Evolutionary conservation across 2,888 invertebrate genomes (phyloP).

Genomic region (Mesochorus sp.): DNA sequence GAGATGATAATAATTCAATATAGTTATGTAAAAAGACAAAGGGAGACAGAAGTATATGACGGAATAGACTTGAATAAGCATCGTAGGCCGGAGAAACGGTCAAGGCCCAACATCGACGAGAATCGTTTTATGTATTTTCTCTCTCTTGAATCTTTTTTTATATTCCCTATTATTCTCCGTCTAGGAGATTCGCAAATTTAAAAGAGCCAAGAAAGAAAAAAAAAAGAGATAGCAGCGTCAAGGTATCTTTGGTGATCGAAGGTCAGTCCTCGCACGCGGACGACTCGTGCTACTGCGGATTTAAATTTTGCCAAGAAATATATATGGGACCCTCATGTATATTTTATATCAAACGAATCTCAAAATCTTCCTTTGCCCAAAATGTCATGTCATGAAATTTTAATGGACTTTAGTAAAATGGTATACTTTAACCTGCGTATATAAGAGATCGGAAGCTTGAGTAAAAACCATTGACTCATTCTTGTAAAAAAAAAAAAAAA

Average conservation of each 20-base stretch:
- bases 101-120: slow-evolving; percentile 43
- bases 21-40: slow-evolving; percentile 9
- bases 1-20: slow-evolving; percentile 9
- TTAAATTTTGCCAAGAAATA: slow-evolving; percentile 14
- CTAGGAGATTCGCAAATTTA: slow-evolving; percentile 10
- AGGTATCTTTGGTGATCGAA: slow-evolving; percentile 60
- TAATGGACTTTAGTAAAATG: too few species aligned
- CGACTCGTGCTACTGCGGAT: slow-evolving; percentile 16
- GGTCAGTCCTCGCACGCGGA: slow-evolving; percentile 52
- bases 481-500: too few species aligned
- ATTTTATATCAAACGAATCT: too few species aligned
- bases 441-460: too few species aligned
- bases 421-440: too few species aligned
- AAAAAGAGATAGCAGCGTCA: slow-evolving; percentile 34
- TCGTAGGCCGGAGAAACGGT: slow-evolving; percentile 50
- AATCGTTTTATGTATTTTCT: not conserved
- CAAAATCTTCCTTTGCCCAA: too few species aligned
- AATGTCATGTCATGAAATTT: too few species aligned
- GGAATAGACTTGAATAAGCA: slow-evolving; percentile 9
- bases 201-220: slow-evolving; percentile 1
- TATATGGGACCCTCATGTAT: not conserved
- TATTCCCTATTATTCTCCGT: not conserved
- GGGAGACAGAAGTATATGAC: slow-evolving; percentile 8
- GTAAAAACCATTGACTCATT: too few species aligned
- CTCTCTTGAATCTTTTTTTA: not conserved